Conservation (phyloP, 2,797 vertebrate genomes). For the Gobio occitaniae region DNA sequence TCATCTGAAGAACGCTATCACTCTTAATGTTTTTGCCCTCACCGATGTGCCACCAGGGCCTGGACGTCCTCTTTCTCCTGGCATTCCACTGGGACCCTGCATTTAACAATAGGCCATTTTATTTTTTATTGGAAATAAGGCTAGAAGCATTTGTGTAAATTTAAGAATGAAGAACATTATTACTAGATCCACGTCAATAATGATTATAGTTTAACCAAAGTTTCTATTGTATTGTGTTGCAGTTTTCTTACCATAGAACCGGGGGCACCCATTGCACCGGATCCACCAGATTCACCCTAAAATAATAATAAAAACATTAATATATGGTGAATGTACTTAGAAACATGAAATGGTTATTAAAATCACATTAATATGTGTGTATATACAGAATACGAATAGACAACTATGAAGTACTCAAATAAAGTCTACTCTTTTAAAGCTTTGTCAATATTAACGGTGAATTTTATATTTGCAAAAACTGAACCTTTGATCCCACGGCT, state of each 20-base stretch:
- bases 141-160: background rate
- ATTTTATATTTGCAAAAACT: background rate
- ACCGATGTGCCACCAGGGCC: conserved; percentile 90
- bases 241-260: conserved; percentile 85
- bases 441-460: conserved; percentile 1
- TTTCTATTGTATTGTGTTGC: background rate
- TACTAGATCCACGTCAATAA: background rate
- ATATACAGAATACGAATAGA: background rate
- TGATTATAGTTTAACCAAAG: conserved; percentile 1
- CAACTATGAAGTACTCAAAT: background rate
- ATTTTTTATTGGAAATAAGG: background rate
- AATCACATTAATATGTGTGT: background rate
- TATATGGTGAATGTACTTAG: background rate
- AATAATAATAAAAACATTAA: conserved; percentile 50
- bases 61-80: conserved; percentile 91
- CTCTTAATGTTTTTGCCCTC: conserved; percentile 68
- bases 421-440: background rate
- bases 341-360: background rate
- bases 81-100: conserved; percentile 95
- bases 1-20: background rate
- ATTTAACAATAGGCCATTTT: conserved; percentile 38
- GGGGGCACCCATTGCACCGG: conserved; percentile 87
- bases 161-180: background rate
- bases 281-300: conserved; percentile 90
- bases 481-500: conserved; percentile 92